These are phyloP conservation scores for Pangasius krempfi DNA, from an alignment of 2,797 vertebrate species.

Conservation along the genomic window DNA sequence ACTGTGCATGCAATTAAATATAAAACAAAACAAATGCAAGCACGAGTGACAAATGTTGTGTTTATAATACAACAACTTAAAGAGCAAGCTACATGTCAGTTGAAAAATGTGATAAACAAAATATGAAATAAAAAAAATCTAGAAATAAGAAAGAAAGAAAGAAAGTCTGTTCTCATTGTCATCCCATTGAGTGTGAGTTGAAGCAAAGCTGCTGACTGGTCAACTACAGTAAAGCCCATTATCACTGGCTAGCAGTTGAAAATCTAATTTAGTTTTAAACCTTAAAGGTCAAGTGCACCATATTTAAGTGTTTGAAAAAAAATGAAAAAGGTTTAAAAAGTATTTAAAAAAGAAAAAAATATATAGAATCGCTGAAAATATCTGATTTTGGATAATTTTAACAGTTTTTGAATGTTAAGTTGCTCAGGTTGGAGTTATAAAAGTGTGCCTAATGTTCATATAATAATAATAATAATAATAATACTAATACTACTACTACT, in stretches of 20 bases:
- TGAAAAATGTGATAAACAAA: background rate
- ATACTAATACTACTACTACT: too few relatives aligned
- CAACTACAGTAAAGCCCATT: background rate
- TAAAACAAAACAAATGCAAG: background rate
- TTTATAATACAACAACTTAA: slow-evolving; percentile 1
- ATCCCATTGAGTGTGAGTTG: background rate
- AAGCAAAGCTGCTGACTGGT: background rate
- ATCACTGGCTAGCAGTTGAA: background rate
- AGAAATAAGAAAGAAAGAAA: slow-evolving; percentile 21
- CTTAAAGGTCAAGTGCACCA: background rate
- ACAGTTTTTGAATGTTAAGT: background rate
- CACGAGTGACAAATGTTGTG: slow-evolving; percentile 6
- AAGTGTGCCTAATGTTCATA: background rate
- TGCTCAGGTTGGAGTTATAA: background rate
- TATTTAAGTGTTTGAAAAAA: background rate
- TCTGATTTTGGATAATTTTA: background rate
- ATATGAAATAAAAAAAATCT: background rate
- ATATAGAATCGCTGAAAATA: background rate
- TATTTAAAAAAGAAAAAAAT: background rate
- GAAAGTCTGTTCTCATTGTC: background rate
- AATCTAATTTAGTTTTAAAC: slow-evolving; percentile 10
- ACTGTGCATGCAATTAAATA: slow-evolving; percentile 2
- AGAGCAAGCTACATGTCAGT: background rate
- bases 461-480: background rate
- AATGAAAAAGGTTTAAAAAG: background rate